A percentile compares a stretch with the other conserved stretches of the same genome.
These are phyloP conservation scores for Ornithoptera priamus DNA, from an alignment of 2,888 invertebrate species.

Conservation along the genomic window DNA sequence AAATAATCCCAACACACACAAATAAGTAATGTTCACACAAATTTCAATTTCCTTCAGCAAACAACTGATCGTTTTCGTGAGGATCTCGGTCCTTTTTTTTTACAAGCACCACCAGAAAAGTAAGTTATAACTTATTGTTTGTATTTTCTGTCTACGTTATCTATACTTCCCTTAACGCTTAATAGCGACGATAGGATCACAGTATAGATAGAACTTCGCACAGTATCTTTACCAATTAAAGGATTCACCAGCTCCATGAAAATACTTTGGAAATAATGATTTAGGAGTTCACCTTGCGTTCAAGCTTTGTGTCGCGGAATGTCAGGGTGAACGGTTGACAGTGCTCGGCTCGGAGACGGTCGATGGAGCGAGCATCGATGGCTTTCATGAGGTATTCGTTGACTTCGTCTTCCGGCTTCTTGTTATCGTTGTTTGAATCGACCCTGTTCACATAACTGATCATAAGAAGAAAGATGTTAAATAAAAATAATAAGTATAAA, in stretches of 20 bases:
- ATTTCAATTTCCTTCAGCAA: slow-evolving; percentile 40
- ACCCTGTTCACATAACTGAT: slow-evolving; percentile 59
- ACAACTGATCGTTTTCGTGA: slow-evolving; percentile 34
- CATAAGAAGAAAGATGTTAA: neutral
- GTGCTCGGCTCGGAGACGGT: slow-evolving; percentile 92
- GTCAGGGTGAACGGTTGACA: slow-evolving; percentile 91
- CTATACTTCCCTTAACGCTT: neutral
- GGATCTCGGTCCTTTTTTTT: slow-evolving; percentile 16
- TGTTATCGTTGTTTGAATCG: slow-evolving; percentile 84
- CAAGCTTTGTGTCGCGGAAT: slow-evolving; percentile 89
- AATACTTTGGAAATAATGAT: too few species aligned
- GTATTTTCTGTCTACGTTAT: neutral
- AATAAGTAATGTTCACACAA: slow-evolving; percentile 25
- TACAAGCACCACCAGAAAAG: neutral
- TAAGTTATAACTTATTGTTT: neutral
- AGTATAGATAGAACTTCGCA: too few species aligned
- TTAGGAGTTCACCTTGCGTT: slow-evolving; percentile 84
- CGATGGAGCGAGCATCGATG: slow-evolving; percentile 96
- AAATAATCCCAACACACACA: slow-evolving; percentile 4
- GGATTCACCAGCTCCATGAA: too few species aligned
- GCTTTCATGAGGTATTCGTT: slow-evolving; percentile 98
- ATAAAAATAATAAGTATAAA: neutral
- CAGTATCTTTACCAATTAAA: too few species aligned
- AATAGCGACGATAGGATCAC: too few species aligned
- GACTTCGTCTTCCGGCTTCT: slow-evolving; percentile 94